Base-by-base conservation (phyloP, 2,113 vertebrate species). In the Thunnus thynnus region DNA sequence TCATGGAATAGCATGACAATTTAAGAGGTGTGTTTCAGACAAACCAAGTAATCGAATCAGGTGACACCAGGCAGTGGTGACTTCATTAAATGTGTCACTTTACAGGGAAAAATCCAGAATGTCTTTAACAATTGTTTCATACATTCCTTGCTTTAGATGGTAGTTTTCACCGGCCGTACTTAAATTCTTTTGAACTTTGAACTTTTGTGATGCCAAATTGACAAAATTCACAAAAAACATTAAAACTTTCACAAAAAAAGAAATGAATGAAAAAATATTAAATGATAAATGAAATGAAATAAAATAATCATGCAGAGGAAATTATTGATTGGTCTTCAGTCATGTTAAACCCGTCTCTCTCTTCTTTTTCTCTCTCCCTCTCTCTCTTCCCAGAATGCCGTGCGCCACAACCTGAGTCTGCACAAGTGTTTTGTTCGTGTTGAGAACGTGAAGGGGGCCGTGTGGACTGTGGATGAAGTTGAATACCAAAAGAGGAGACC, bases 401-500 rank as follows among this genome's bases (percentile, higher is more conserved):
- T 99, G 85, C 97, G 98, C 86, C 98, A 99, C 96, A 99, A 99
- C 95, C 96, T 99, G 93, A 99, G 98, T 95, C 97, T 99, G 93
- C 98, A 99, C 94, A 99, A 99, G 95, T 99, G 98, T 94, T 99
- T 99, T 32, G 98, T 99, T 91, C 98, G 98, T 0, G 98, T 99
- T 90, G 98, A 99, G 96, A 99, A 99, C 18, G 98, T 99, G 93
- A 99, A 99, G 91, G 98, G 98, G 1, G 98, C 98, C 0, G 98
- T 99, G 86, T 99, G 98, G 98, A 99, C 98, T 0, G 98, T 99
- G 88, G 98, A 99, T 5, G 98, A 99, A 94, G 96, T 97, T 63
- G 98, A 99, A 92, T 99, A 99, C 94, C 98, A 99, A 96, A 99
- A 99, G 96, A 95, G 98, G 95, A 98, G 98, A 95, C 98, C 98